phyloP scores from a whole-genome alignment of 2,113 vertebrate species.

The Gadus chalcogrammus region DNA sequence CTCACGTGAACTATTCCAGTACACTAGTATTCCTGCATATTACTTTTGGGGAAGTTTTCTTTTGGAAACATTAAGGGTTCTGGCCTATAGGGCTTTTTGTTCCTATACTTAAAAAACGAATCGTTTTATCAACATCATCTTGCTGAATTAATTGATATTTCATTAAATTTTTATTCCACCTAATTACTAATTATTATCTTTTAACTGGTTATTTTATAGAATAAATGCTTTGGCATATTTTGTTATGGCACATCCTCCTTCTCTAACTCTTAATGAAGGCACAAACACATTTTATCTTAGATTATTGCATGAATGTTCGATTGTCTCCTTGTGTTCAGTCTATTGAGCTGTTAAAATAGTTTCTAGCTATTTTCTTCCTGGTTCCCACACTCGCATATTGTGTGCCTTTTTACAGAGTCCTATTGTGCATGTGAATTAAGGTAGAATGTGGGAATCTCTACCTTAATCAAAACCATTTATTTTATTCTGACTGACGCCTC shows the following conservation, averaged over 20 bases:
- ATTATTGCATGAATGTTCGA: neutral
- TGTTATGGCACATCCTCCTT: neutral
- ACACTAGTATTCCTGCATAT: neutral
- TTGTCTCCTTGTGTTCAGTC: neutral
- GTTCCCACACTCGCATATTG: neutral
- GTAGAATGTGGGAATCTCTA: neutral
- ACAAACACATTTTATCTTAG: neutral
- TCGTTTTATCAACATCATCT: too few species aligned
- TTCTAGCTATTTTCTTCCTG: slow-evolving; percentile 20
- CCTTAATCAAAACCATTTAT: neutral
- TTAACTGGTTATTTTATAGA: too few species aligned
- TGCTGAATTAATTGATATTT: neutral
- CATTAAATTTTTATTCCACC: too few species aligned
- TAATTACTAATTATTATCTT: too few species aligned
- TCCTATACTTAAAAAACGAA: too few species aligned
- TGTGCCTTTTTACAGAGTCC: neutral
- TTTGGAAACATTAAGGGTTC: too few species aligned
- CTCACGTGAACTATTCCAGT: neutral
- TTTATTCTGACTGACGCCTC: neutral
- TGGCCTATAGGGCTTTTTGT: too few species aligned
- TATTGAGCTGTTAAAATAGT: neutral
- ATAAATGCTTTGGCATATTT: too few species aligned
- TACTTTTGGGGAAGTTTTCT: too few species aligned
- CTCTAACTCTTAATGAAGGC: too few species aligned
- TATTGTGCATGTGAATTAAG: neutral